Evolutionary conservation across 1,140 invertebrate species (phyloP), one percentile per base, ranked within the genome.

Genomic region (Calephelis nemesis): DNA sequence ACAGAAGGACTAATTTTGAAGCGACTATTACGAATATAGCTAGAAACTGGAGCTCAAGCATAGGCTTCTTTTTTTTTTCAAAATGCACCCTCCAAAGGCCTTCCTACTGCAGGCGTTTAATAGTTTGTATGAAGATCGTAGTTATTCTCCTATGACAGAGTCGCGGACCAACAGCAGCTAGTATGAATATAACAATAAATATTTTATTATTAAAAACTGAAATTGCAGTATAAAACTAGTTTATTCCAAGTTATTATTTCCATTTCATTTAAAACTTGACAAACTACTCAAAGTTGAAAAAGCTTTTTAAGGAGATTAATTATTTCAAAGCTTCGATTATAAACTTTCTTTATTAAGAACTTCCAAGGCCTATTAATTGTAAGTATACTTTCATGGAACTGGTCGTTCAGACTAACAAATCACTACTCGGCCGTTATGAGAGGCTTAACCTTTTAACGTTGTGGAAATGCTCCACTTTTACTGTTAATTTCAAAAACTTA

Each of bases 311-410:
- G 12, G 39, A 60, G 30, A 60, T n/a, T 40, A 40, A 60, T 12
- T 60, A 39, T 39, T 60, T 3, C 11, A 30, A 11, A 60, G 12
- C 39, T 39, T 40, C 54, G 54, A 40, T 60, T n/a, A 40, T 40
- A 60, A 60, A 60, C 58, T 60, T 60, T 6, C 19, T 60, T 60
- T 60, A 60, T 60, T 60, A 60, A 40, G 19, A 58, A 58, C 15
- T 60, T 60, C 30, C 58, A 60, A 60, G 58, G 58, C 58, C 58
- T 60, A 60, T 60, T 60, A 60, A 60, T 60, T 60, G 58, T 40
- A 12, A 40, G 58, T 40, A 40, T 60, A 60, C 30, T 60, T 40
- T 11, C 30, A 42, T 40, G 30, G 39, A 42, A n/a, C 58, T 30
- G 58, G 12, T 60, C 30, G 58, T 60, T 60, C 58, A 60, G 58